phyloP scores from a whole-genome alignment of 2,888 invertebrate genomes.

The Andrena haemorrhoa region DNA sequence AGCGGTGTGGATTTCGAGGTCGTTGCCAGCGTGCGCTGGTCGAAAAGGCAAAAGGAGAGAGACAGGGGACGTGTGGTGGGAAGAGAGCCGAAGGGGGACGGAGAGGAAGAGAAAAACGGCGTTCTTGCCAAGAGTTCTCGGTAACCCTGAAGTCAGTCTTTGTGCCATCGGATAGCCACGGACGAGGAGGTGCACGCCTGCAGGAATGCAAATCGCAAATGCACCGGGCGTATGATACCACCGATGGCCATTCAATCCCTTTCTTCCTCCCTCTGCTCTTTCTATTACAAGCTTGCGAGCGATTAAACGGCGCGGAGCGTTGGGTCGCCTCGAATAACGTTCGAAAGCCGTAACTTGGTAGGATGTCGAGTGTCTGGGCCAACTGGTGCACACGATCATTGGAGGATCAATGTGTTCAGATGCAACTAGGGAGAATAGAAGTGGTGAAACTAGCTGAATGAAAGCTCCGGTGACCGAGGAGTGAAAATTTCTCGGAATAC shows the following conservation, averaged over 20 bases:
- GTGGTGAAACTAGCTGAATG: no score
- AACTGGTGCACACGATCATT: no score
- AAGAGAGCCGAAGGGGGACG: slow-evolving; percentile 11
- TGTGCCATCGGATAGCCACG: slow-evolving; percentile 71
- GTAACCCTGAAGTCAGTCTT: slow-evolving; percentile 76
- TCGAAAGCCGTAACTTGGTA: no score
- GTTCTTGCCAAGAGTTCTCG: slow-evolving; percentile 67
- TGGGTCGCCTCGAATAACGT: background rate
- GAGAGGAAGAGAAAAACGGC: slow-evolving; percentile 59
- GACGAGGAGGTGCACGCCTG: slow-evolving; percentile 67
- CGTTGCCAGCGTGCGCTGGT: slow-evolving; percentile 64
- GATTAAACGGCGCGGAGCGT: background rate
- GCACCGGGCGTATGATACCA: slow-evolving; percentile 59
- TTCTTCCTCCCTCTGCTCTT: background rate
- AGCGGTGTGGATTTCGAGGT: slow-evolving; percentile 69
- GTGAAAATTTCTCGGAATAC: no score
- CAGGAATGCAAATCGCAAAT: slow-evolving; percentile 73
- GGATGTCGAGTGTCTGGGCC: no score
- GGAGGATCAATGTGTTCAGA: no score
- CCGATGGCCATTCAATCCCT: slow-evolving; percentile 40
- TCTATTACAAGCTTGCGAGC: slow-evolving; percentile 3
- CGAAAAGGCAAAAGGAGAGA: slow-evolving; percentile 67
- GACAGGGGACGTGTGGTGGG: background rate
- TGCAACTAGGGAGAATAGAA: no score
- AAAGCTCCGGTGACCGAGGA: no score